These are phyloP conservation scores for Cacatua alba DNA, from an alignment of 2,113 vertebrate species.

Conservation along the genomic window DNA sequence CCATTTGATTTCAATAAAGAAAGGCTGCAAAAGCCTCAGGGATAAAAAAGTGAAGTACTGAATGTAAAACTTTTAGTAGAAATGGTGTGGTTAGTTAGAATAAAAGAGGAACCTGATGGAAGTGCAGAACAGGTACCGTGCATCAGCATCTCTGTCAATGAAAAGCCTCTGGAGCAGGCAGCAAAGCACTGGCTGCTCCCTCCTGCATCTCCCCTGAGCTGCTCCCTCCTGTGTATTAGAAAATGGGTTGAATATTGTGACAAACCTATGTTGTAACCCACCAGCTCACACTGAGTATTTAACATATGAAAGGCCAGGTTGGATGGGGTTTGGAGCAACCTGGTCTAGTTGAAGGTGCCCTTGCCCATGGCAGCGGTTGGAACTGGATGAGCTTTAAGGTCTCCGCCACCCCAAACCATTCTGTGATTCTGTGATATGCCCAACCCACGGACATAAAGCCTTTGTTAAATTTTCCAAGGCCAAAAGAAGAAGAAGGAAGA, in stretches of 20 bases:
- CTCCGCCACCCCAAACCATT: not conserved
- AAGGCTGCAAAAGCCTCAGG: slow-evolving; percentile 8
- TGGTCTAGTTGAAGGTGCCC: not conserved
- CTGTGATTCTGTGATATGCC: not conserved
- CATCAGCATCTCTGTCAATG: fast-evolving
- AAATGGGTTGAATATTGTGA: not conserved
- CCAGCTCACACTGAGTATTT: not conserved
- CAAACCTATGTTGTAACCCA: fast-evolving
- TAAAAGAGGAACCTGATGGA: not conserved
- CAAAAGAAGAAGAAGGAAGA: not conserved
- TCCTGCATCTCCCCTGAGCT: fast-evolving
- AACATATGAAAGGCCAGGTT: not conserved
- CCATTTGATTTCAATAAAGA: slow-evolving; percentile 33
- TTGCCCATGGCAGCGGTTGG: not conserved
- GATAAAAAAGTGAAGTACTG: not conserved
- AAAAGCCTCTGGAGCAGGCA: not conserved
- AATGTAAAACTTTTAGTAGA: not conserved
- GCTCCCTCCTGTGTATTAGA: not conserved
- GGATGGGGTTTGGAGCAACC: fast-evolving
- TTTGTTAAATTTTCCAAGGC: not conserved
- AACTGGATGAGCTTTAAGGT: not conserved
- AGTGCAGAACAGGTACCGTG: not conserved
- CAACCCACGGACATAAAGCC: not conserved
- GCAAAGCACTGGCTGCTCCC: not conserved
- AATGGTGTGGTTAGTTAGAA: not conserved